Evolutionary conservation across 2,888 invertebrate genomes (phyloP), one percentile per base, ranked within the genome.

Genomic region (Lasius platythorax): DNA sequence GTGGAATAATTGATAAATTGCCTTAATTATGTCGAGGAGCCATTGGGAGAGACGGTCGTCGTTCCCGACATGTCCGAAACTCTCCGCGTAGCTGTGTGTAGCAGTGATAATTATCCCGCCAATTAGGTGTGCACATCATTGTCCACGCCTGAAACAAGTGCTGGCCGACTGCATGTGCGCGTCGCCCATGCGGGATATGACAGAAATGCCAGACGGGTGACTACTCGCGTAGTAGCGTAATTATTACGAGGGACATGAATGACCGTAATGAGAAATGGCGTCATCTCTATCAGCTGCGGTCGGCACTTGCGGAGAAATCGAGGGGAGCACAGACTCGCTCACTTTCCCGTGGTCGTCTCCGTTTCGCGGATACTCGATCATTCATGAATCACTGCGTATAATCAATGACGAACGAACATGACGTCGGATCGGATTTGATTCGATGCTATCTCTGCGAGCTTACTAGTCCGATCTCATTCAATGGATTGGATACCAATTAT

Each of bases 201-300:
- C 75, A 82, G 78, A 73, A 75, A 86, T 86, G 84, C 68, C 82
- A 73, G 43, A 43, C 79, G 67, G 50, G 67, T 79, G 81, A 86
- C 86, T 46, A 68, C 58, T 37, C 76, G 64, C 50, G 67, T 43
- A 86, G 70, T 43, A 85, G 79, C 83, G 87, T 89, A 90, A 90
- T 90, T 90, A 91, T 90, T 89, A 87, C 85, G 76, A 40, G 63
- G 70, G 75, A 79, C 76, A 84, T 81, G 89, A 86, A 90, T 82
- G 88, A 73, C 64, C 73, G 82, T 87, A 90, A 90, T 87, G 87
- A 91, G 86, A 72, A 83, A 88, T 90, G 90, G 81, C 89, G 91
- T 90, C 90, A 90, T 90, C 85, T 66, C 78, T 78, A 68, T 88
- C 76, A 85, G 68, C 85, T 68, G 72, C 53, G 72, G 58, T 28